phyloP scores from a whole-genome alignment of 2,888 invertebrate genomes.

The Xanthorhoe spadicearia region DNA sequence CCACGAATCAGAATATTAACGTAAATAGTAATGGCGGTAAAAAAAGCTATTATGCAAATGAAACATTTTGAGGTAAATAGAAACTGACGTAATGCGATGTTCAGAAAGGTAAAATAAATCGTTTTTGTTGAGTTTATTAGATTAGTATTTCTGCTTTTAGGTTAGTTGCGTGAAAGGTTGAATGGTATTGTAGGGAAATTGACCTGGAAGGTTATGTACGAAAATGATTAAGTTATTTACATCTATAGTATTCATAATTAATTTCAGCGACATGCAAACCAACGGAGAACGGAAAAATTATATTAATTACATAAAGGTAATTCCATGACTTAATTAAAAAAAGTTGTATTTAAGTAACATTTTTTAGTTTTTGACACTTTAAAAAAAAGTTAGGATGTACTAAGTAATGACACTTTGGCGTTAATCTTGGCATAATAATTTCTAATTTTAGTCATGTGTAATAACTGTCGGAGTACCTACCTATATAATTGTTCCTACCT shows the following conservation, averaged over 20 bases:
- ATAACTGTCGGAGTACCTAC: too few relatives aligned
- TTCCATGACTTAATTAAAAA: too few relatives aligned
- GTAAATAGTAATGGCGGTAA: slow-evolving; percentile 80
- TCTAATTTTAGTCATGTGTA: too few relatives aligned
- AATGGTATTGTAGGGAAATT: slow-evolving; percentile 9
- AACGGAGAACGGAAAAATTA: not conserved
- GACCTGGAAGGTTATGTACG: slow-evolving; percentile 1
- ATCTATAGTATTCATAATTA: not conserved
- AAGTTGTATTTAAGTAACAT: too few relatives aligned
- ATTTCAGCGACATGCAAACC: not conserved
- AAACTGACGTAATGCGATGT: slow-evolving; percentile 78
- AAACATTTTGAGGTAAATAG: slow-evolving; percentile 83
- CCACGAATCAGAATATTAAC: slow-evolving; percentile 83
- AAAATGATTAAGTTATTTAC: not conserved
- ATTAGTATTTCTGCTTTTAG: slow-evolving; percentile 60
- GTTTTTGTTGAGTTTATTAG: slow-evolving; percentile 69
- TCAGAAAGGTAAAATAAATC: slow-evolving; percentile 77
- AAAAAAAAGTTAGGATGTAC: too few relatives aligned
- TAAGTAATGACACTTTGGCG: too few relatives aligned
- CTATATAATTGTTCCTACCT: too few relatives aligned
- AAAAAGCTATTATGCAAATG: slow-evolving; percentile 85
- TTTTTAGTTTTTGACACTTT: too few relatives aligned
- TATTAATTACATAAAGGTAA: not conserved
- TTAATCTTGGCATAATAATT: too few relatives aligned
- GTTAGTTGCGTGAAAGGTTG: slow-evolving; percentile 39